Conservation (phyloP, 2,888 invertebrate genomes). For the Apoda limacodes region DNA sequence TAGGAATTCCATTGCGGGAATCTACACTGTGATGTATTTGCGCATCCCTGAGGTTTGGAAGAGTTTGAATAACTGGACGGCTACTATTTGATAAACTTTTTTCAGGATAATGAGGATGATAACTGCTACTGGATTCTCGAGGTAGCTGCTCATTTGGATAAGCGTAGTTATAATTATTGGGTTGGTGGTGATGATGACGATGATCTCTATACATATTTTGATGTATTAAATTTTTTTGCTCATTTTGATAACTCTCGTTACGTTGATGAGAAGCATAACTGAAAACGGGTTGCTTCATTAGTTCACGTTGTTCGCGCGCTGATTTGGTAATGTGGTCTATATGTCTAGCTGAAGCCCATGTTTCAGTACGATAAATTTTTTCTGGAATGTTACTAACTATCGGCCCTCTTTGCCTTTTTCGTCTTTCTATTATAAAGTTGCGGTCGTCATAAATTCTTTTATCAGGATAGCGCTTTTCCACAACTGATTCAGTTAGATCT, state of each 20-base stretch:
- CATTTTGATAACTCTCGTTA: conserved; percentile 53
- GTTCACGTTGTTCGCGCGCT: conserved; percentile 49
- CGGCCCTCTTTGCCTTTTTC: conserved; percentile 51
- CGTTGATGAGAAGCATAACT: conserved; percentile 56
- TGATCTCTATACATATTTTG: conserved; percentile 41
- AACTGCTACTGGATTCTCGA: conserved; percentile 42
- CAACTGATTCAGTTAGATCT: conserved; percentile 50
- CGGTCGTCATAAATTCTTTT: conserved; percentile 51
- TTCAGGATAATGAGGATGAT: conserved; percentile 49
- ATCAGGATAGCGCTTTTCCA: conserved; percentile 42
- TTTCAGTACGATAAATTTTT: conserved; percentile 57
- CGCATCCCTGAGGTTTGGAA: conserved; percentile 46
- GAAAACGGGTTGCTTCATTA: conserved; percentile 56
- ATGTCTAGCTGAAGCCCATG: conserved; percentile 55
- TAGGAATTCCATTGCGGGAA: conserved; percentile 56
- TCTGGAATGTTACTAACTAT: conserved; percentile 62
- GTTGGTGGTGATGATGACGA: conserved; percentile 32
- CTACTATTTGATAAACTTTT: conserved; percentile 33
- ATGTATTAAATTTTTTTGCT: conserved; percentile 41
- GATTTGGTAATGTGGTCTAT: conserved; percentile 49
- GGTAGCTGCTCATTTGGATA: conserved; percentile 35
- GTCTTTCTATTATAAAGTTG: conserved; percentile 51
- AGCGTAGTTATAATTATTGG: conserved; percentile 39
- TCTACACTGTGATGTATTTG: conserved; percentile 42
- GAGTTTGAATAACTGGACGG: conserved; percentile 53